Conservation (phyloP, 2,888 invertebrate species). For the Macropis europaea region DNA sequence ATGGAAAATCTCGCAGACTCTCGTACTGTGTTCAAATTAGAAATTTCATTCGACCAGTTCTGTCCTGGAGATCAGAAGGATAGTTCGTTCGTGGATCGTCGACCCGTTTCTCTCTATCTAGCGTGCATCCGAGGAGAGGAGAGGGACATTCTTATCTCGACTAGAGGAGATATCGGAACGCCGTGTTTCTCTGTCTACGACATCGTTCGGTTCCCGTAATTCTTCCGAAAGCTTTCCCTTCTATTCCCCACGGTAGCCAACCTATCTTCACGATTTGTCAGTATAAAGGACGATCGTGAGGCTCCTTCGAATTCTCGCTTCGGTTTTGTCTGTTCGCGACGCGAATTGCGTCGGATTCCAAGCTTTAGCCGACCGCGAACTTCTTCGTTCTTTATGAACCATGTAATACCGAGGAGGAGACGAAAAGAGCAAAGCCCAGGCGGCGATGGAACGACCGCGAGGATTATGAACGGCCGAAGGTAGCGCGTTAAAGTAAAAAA, state of each 20-base stretch:
- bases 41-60: neutral
- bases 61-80: neutral
- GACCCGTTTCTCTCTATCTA: slow-evolving; percentile 23
- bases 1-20: too few relatives aligned
- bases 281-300: slow-evolving; percentile 51
- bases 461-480: slow-evolving; percentile 34
- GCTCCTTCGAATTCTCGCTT: slow-evolving; percentile 32
- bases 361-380: neutral
- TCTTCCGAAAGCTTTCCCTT: slow-evolving; percentile 66
- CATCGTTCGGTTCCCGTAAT: slow-evolving; percentile 70
- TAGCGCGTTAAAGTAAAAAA: slow-evolving; percentile 6
- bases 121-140: neutral
- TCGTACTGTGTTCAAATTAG: too few relatives aligned
- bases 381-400: slow-evolving; percentile 35
- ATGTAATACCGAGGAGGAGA: slow-evolving; percentile 13
- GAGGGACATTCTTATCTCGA: slow-evolving; percentile 68
- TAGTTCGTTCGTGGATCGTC: slow-evolving; percentile 2
- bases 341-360: slow-evolving; percentile 5
- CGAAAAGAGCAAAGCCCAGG: neutral
- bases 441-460: neutral
- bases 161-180: slow-evolving; percentile 64
- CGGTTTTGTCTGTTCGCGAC: slow-evolving; percentile 19
- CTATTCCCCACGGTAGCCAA: slow-evolving; percentile 65
- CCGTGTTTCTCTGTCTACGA: slow-evolving; percentile 70
- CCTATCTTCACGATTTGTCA: slow-evolving; percentile 73